These are phyloP conservation scores for Delichon dasypus DNA, from an alignment of 2,797 vertebrate species.

Conservation along the genomic window DNA sequence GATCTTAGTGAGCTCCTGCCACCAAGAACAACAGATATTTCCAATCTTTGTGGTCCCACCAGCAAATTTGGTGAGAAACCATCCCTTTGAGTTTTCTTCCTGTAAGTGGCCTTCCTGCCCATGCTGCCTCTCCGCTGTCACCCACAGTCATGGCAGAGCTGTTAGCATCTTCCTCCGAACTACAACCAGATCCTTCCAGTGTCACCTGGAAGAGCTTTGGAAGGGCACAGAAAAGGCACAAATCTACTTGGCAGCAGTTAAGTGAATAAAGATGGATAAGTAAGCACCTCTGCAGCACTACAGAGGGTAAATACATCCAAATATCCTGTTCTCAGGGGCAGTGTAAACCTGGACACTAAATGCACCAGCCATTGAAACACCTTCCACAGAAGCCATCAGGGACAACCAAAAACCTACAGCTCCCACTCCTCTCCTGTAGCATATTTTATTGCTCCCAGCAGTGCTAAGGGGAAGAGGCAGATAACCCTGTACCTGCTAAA, in stretches of 20 bases:
- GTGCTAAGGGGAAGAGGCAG: not conserved
- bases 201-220: not conserved
- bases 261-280: not conserved
- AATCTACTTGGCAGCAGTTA: not conserved
- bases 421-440: not conserved
- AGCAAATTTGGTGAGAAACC: not conserved
- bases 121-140: not conserved
- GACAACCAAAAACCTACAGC: not conserved
- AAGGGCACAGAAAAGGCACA: not conserved
- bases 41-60: not conserved
- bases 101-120: not conserved
- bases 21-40: not conserved
- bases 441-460: not conserved
- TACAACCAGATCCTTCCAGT: not conserved
- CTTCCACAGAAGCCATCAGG: not conserved
- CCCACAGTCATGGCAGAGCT: fast-evolving
- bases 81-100: not conserved
- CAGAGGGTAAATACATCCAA: not conserved
- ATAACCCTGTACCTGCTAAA: not conserved
- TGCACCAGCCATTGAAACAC: not conserved
- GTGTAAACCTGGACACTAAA: not conserved
- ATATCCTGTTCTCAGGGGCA: not conserved
- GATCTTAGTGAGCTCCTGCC: not conserved
- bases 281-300: not conserved
- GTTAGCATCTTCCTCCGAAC: not conserved